Percentiles rank a stretch among this genome's conserved stretches.
Evolutionary conservation across 2,888 invertebrate genomes (phyloP).

Genomic region (Biston stratarius): DNA sequence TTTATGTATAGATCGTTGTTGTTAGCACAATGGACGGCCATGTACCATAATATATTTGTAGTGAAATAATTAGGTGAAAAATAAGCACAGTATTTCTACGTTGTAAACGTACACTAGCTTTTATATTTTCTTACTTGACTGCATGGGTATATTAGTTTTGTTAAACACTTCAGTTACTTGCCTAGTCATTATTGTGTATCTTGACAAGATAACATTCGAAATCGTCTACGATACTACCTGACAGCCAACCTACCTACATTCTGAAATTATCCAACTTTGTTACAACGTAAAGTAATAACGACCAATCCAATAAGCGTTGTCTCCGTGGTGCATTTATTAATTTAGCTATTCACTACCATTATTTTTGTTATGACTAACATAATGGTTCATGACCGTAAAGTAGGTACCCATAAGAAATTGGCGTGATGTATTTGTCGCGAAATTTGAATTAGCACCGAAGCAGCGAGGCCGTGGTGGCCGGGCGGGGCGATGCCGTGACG

Average conservation of each 20-base stretch:
- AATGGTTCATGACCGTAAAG: slow-evolving; percentile 41
- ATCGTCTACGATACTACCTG: not conserved
- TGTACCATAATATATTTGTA: slow-evolving; percentile 7
- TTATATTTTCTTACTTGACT: slow-evolving; percentile 16
- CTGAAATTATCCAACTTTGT: not conserved
- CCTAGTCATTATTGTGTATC: not conserved
- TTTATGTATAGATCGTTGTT: slow-evolving; percentile 7
- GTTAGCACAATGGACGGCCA: slow-evolving; percentile 5
- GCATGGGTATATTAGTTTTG: not conserved
- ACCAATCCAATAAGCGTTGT: not conserved
- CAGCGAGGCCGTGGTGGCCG: slow-evolving; percentile 65
- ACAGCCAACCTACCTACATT: not conserved
- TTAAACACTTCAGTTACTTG: not conserved
- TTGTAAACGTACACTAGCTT: slow-evolving; percentile 16
- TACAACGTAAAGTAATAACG: not conserved
- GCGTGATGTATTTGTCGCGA: slow-evolving; percentile 53
- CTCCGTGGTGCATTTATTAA: slow-evolving; percentile 6
- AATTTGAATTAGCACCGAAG: slow-evolving; percentile 71
- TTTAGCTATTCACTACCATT: not conserved
- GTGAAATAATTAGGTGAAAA: slow-evolving; percentile 16
- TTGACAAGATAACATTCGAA: not conserved
- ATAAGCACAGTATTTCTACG: slow-evolving; percentile 10
- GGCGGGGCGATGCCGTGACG: slow-evolving; percentile 52
- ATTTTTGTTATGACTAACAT: slow-evolving; percentile 37
- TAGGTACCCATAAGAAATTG: slow-evolving; percentile 42